phyloP scores from a whole-genome alignment of 2,113 vertebrate species.

The Crotalus viridis region DNA sequence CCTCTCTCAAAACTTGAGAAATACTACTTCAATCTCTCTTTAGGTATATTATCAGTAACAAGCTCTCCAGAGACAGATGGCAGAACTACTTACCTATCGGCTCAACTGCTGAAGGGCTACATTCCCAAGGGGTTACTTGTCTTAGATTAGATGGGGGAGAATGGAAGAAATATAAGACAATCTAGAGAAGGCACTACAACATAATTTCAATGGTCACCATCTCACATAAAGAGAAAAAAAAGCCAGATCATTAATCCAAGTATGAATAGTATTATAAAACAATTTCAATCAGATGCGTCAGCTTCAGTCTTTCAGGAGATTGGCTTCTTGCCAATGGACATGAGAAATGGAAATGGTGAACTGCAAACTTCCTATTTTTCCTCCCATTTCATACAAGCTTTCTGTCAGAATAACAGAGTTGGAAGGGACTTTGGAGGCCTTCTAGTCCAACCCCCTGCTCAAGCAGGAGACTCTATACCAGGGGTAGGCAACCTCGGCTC shows the following conservation, averaged over 20 bases:
- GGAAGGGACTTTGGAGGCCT: too few relatives aligned
- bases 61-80: conserved; percentile 61
- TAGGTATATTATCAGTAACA: conserved; percentile 66
- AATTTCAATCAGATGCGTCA: background rate
- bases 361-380: background rate
- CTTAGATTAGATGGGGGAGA: conserved; percentile 55
- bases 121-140: conserved; percentile 55
- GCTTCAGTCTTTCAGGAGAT: conserved; percentile 2
- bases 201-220: conserved; percentile 31
- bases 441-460: too few relatives aligned
- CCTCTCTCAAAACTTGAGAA: conserved; percentile 55
- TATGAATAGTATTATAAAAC: conserved; percentile 39
- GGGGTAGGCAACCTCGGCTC: too few relatives aligned
- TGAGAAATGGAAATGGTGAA: background rate
- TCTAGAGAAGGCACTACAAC: conserved; percentile 50
- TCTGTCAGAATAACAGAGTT: background rate
- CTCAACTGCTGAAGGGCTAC: conserved; percentile 34
- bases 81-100: conserved; percentile 53
- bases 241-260: conserved; percentile 35
- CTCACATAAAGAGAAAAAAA: conserved; percentile 41
- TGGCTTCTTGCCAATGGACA: too few relatives aligned
- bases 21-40: conserved; percentile 59
- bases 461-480: background rate
- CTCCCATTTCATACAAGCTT: background rate
- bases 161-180: conserved; percentile 58